These are phyloP conservation scores for Drepana falcataria DNA, from an alignment of 2,888 invertebrate genomes.

Conservation along the genomic window DNA sequence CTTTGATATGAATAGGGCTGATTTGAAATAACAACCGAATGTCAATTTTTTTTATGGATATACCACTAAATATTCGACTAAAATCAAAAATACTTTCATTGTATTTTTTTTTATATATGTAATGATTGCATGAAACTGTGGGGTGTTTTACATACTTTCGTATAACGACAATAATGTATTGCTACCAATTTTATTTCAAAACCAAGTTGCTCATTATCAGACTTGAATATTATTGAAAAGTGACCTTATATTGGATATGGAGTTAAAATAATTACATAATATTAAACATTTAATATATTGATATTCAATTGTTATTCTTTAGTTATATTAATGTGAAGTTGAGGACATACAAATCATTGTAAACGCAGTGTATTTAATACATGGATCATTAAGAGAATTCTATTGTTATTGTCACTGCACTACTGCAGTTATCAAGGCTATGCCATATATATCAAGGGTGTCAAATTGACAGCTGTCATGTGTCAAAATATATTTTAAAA, in stretches of 20 bases:
- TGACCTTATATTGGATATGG: conserved; percentile 5
- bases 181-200: neutral
- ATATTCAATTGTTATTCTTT: neutral
- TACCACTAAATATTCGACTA: too few species aligned
- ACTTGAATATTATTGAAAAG: conserved; percentile 4
- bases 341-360: neutral
- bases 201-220: conserved; percentile 38
- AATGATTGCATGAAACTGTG: too few species aligned
- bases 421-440: too few species aligned
- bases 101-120: too few species aligned
- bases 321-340: neutral
- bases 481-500: neutral
- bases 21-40: too few species aligned
- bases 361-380: neutral
- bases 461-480: neutral
- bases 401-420: too few species aligned
- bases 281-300: neutral
- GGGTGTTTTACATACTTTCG: too few species aligned
- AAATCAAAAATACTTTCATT: too few species aligned
- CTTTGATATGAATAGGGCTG: too few species aligned
- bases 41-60: too few species aligned
- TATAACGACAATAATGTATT: conserved; percentile 19
- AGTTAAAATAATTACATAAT: neutral
- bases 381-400: neutral
- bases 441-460: too few species aligned